Conservation (phyloP, 2,113 vertebrate species). For the Sialia sialis region DNA sequence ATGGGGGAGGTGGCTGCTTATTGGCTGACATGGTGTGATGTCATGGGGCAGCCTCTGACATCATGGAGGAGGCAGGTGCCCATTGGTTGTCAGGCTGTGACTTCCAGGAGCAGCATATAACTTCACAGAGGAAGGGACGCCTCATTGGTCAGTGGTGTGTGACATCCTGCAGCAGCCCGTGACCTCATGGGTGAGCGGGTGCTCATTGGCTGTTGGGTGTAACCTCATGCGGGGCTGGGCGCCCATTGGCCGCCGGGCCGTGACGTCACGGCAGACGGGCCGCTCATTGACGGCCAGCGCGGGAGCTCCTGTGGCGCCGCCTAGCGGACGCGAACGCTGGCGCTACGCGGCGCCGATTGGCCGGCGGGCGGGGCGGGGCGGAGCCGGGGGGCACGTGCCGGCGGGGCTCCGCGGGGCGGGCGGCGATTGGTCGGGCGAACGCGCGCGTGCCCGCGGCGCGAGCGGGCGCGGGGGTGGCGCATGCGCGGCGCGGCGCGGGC, state of each 20-base stretch:
- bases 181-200: neutral
- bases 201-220: neutral
- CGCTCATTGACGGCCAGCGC: neutral
- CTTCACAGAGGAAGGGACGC: neutral
- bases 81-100: neutral
- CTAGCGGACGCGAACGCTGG: neutral
- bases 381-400: no score
- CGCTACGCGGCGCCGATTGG: neutral
- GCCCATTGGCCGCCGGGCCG: neutral
- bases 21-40: accelerated
- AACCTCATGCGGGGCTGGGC: neutral
- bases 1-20: no score
- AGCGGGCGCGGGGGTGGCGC: no score
- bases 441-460: no score
- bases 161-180: neutral
- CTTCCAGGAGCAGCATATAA: neutral
- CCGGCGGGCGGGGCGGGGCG: neutral
- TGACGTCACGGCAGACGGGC: neutral
- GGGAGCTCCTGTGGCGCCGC: neutral
- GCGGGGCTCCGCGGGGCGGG: no score
- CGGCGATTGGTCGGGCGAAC: no score
- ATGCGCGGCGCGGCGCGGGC: no score
- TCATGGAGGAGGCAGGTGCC: neutral
- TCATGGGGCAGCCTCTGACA: neutral
- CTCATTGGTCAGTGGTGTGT: neutral